phyloP scores from a whole-genome alignment of 1,140 invertebrate genomes.

The Venturia canescens region DNA sequence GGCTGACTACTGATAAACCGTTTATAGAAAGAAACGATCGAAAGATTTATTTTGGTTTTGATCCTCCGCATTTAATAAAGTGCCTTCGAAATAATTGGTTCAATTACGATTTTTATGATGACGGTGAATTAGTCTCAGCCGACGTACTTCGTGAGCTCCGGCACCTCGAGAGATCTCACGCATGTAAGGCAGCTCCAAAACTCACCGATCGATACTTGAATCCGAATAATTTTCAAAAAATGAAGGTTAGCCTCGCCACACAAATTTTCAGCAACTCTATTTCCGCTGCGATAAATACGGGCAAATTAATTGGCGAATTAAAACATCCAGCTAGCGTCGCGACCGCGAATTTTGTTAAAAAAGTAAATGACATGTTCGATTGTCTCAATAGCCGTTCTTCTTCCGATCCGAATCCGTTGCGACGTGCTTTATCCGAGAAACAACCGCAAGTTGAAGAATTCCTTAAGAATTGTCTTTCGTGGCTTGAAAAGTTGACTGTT shows the following conservation, averaged over 20 bases:
- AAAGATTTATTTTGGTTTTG: conserved; percentile 13
- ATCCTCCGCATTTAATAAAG: conserved; percentile 20
- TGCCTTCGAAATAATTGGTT: no score
- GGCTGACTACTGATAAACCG: background rate
- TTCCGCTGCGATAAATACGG: conserved; percentile 35
- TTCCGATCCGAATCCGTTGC: conserved; percentile 49
- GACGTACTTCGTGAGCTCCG: conserved; percentile 17
- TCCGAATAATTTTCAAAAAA: conserved; percentile 46
- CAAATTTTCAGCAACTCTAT: conserved; percentile 54
- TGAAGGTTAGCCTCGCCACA: conserved; percentile 45
- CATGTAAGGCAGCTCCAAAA: conserved; percentile 38
- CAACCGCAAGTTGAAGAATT: conserved; percentile 46
- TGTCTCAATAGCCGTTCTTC: conserved; percentile 54
- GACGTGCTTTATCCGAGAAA: conserved; percentile 45
- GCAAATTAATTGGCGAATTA: conserved; percentile 28
- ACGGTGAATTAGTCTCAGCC: conserved; percentile 2
- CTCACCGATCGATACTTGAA: conserved; percentile 46
- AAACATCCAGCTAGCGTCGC: conserved; percentile 3
- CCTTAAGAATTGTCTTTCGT: background rate
- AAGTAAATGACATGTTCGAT: conserved; percentile 52
- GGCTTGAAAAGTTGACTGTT: background rate
- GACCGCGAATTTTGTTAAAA: conserved; percentile 50
- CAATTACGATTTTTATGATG: conserved; percentile 16
- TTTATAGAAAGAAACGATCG: conserved; percentile 1
- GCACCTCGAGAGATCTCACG: background rate